These are phyloP conservation scores for Neodiprion lecontei DNA, from an alignment of 1,140 invertebrate species.

Conservation along the genomic window DNA sequence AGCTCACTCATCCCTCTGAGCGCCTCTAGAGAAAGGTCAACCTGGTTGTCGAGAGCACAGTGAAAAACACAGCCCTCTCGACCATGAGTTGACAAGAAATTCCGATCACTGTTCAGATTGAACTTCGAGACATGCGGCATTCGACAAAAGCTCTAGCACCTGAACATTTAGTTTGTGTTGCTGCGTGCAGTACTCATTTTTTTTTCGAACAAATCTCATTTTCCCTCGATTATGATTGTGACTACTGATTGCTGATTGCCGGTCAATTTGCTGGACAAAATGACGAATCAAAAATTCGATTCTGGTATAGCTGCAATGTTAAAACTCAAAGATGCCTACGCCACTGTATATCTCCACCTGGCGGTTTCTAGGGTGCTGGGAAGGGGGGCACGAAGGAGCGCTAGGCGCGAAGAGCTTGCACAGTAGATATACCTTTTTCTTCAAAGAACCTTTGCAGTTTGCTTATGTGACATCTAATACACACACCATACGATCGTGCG, in stretches of 20 bases:
- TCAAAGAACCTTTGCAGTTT: constrained; percentile 7
- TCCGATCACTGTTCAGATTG: too few species aligned
- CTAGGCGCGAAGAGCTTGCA: constrained; percentile 3
- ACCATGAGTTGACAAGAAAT: too few species aligned
- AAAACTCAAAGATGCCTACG: neutral
- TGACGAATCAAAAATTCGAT: too few species aligned
- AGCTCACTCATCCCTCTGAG: neutral
- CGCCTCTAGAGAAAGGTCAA: neutral
- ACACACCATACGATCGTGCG: neutral
- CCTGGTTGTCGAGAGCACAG: neutral
- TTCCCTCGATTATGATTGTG: too few species aligned
- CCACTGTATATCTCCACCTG: neutral
- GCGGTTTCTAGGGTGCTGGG: neutral
- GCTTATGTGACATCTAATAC: neutral
- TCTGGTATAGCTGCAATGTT: neutral
- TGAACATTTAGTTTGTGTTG: too few species aligned
- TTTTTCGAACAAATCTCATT: too few species aligned
- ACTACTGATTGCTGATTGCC: too few species aligned
- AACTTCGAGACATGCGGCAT: too few species aligned
- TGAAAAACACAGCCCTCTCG: too few species aligned
- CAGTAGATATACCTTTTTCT: neutral
- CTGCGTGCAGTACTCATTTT: too few species aligned
- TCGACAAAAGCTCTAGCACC: too few species aligned
- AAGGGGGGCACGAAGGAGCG: neutral
- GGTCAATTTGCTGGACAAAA: too few species aligned